Evolutionary conservation across 2,888 invertebrate species (phyloP).

Genomic region (Leucophora obtusa): DNA sequence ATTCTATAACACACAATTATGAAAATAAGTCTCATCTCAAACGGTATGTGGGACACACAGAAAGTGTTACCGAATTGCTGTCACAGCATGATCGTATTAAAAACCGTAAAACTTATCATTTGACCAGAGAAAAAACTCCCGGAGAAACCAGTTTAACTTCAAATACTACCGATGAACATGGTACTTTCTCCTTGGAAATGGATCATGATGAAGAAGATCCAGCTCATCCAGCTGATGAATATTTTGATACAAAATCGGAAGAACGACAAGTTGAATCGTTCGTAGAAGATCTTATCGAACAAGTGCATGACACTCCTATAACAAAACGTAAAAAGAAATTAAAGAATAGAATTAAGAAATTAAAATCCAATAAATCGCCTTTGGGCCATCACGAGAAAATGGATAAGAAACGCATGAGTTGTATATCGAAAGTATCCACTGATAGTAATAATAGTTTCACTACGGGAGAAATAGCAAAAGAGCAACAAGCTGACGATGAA

Average conservation of each 20-base stretch:
- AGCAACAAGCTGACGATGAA: slow-evolving; percentile 73
- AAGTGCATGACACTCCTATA: slow-evolving; percentile 77
- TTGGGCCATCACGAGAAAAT: slow-evolving; percentile 61
- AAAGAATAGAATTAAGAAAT: slow-evolving; percentile 68
- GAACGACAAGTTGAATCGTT: slow-evolving; percentile 79
- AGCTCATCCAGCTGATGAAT: slow-evolving; percentile 83
- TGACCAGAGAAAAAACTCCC: slow-evolving; percentile 74
- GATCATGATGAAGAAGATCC: slow-evolving; percentile 79
- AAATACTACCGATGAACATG: slow-evolving; percentile 67
- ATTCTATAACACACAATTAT: slow-evolving; percentile 70
- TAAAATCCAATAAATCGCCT: slow-evolving; percentile 64
- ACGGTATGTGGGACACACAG: slow-evolving; percentile 77
- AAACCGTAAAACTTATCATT: slow-evolving; percentile 77
- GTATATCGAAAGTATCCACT: slow-evolving; percentile 78
- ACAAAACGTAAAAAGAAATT: slow-evolving; percentile 55
- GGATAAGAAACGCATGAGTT: slow-evolving; percentile 77
- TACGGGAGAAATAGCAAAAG: slow-evolving; percentile 65
- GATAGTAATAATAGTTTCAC: slow-evolving; percentile 76
- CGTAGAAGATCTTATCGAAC: slow-evolving; percentile 81
- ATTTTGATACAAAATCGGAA: slow-evolving; percentile 79
- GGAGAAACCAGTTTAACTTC: slow-evolving; percentile 69
- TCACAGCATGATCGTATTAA: slow-evolving; percentile 77
- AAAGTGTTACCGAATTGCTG: slow-evolving; percentile 75
- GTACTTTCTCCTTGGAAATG: slow-evolving; percentile 66
- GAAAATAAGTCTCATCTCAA: slow-evolving; percentile 71